A percentile compares a stretch with the other conserved stretches of the same genome.
phyloP scores from a whole-genome alignment of 1,140 invertebrate species.

The Drosophila grimshawi region DNA sequence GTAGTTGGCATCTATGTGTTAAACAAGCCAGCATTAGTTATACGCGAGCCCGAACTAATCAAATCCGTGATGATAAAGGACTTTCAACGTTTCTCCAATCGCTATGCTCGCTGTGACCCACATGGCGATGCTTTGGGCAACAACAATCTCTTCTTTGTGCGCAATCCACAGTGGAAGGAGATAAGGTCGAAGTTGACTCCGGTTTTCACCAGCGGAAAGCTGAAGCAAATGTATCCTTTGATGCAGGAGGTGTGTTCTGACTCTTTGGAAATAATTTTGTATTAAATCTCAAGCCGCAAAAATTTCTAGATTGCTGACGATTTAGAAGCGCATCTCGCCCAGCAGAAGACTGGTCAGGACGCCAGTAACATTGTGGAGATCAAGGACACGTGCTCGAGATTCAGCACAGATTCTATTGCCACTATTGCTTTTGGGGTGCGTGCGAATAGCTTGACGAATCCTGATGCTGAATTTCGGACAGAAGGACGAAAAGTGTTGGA shows the following conservation, averaged over 20 bases:
- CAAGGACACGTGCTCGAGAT: constrained; percentile 85
- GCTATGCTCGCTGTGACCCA: constrained; percentile 60
- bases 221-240: constrained; percentile 86
- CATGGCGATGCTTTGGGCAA: constrained; percentile 63
- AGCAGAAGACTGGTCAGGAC: constrained; percentile 7
- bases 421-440: constrained; percentile 87
- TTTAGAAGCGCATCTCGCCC: constrained; percentile 50
- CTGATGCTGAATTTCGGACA: constrained; percentile 84
- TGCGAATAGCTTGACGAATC: constrained; percentile 85
- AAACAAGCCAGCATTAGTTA: constrained; percentile 84
- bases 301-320: constrained; percentile 58
- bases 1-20: constrained; percentile 84
- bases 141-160: constrained; percentile 77
- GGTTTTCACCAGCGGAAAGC: constrained; percentile 86
- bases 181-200: constrained; percentile 86
- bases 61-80: constrained; percentile 86
- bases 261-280: neutral
- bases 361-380: constrained; percentile 54
- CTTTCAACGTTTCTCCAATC: constrained; percentile 80
- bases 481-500: constrained; percentile 62
- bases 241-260: constrained; percentile 75
- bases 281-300: neutral
- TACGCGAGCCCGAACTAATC: constrained; percentile 85
- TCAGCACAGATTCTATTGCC: constrained; percentile 87
- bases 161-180: constrained; percentile 85